Evolutionary conservation across 2,888 invertebrate species (phyloP).

Genomic region (Isotomurus palustris): DNA sequence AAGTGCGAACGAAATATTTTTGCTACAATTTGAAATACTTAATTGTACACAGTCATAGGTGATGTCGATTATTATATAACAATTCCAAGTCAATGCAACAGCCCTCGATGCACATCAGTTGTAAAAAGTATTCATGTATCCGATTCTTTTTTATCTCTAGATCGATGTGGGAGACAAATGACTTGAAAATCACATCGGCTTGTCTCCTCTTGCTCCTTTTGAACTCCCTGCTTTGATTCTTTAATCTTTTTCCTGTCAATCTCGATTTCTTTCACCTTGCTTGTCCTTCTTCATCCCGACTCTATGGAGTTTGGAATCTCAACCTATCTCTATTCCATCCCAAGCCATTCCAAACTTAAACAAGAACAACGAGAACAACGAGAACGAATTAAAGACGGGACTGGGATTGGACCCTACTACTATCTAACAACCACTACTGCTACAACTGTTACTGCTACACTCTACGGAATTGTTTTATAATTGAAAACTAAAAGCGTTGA

Average conservation of each 20-base stretch:
- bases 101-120: too few species aligned
- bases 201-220: background rate
- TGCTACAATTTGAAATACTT: too few species aligned
- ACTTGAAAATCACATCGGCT: constrained; percentile 42
- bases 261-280: background rate
- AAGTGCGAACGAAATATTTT: background rate
- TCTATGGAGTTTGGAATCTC: background rate
- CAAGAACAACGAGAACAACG: constrained; percentile 17
- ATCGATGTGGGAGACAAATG: constrained; percentile 43
- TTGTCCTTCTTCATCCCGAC: constrained; percentile 3
- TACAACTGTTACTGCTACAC: too few species aligned
- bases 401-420: constrained; percentile 8
- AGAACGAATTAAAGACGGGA: constrained; percentile 20
- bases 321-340: background rate
- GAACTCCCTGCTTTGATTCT: constrained; percentile 4
- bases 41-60: too few species aligned
- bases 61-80: too few species aligned
- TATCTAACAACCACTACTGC: too few species aligned
- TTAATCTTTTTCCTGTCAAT: constrained; percentile 1
- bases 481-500: too few species aligned
- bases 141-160: constrained; percentile 44
- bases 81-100: constrained; percentile 22
- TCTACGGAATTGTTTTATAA: constrained; percentile 8
- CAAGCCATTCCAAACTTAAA: constrained; percentile 6
- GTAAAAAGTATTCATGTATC: too few species aligned